phyloP scores from a whole-genome alignment of 2,888 invertebrate species.

The Noctua janthe region DNA sequence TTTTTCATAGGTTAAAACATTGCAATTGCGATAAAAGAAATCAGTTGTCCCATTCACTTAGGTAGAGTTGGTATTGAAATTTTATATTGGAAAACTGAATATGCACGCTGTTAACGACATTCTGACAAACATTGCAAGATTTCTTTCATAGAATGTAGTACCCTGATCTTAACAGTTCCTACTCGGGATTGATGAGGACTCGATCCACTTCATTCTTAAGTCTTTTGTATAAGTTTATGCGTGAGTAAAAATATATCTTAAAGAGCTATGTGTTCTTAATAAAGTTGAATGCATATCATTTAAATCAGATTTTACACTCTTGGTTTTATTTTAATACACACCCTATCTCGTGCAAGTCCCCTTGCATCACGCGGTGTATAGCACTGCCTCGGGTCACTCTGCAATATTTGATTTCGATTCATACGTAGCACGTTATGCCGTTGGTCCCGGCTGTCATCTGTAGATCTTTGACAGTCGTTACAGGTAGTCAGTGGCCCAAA shows the following conservation, averaged over 20 bases:
- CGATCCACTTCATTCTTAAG: no score
- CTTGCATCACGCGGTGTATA: not conserved
- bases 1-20: not conserved
- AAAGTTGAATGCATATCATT: not conserved
- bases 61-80: not conserved
- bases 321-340: not conserved
- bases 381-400: not conserved
- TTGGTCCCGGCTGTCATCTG: no score
- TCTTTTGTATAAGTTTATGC: not conserved
- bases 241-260: not conserved
- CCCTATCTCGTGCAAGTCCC: constrained; percentile 5
- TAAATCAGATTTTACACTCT: not conserved
- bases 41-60: not conserved
- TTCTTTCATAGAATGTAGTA: not conserved
- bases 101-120: not conserved
- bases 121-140: not conserved
- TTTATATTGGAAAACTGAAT: not conserved
- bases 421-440: no score
- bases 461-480: no score
- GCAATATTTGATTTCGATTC: constrained; percentile 1
- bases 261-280: not conserved
- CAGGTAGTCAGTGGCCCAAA: no score
- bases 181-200: not conserved
- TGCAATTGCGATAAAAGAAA: not conserved
- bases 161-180: not conserved